Conservation (phyloP, 1,140 invertebrate species). For the Procambarus clarkii region DNA sequence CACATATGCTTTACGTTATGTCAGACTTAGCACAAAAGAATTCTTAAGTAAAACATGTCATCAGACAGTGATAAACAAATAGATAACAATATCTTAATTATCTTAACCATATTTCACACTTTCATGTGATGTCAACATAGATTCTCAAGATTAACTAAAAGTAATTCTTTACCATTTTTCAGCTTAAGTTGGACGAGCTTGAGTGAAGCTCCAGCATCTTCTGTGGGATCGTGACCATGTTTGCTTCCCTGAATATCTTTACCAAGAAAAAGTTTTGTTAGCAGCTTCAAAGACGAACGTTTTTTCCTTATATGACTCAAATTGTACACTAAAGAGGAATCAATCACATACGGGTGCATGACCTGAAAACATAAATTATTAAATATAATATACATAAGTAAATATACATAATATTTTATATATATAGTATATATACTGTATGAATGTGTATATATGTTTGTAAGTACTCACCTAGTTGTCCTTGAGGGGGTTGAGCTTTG, state of each 20-base stretch:
- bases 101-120: too few relatives aligned
- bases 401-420: too few relatives aligned
- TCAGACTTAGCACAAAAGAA: too few relatives aligned
- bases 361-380: conserved; percentile 29
- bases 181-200: conserved; percentile 64
- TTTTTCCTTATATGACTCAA: background rate
- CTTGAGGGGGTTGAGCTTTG: too few relatives aligned
- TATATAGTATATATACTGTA: too few relatives aligned
- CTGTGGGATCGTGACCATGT: conserved; percentile 52
- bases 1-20: too few relatives aligned
- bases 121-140: too few relatives aligned
- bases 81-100: too few relatives aligned
- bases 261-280: conserved; percentile 52
- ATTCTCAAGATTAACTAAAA: background rate
- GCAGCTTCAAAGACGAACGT: conserved; percentile 28
- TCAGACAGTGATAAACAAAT: too few relatives aligned
- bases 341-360: conserved; percentile 67
- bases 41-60: too few relatives aligned
- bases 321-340: conserved; percentile 64
- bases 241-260: conserved; percentile 38
- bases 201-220: conserved; percentile 63
- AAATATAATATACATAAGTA: background rate
- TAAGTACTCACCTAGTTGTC: too few relatives aligned
- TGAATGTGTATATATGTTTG: too few relatives aligned
- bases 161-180: conserved; percentile 38